Evolutionary conservation across 1,140 invertebrate species (phyloP).

Genomic region (Telenomus remus): DNA sequence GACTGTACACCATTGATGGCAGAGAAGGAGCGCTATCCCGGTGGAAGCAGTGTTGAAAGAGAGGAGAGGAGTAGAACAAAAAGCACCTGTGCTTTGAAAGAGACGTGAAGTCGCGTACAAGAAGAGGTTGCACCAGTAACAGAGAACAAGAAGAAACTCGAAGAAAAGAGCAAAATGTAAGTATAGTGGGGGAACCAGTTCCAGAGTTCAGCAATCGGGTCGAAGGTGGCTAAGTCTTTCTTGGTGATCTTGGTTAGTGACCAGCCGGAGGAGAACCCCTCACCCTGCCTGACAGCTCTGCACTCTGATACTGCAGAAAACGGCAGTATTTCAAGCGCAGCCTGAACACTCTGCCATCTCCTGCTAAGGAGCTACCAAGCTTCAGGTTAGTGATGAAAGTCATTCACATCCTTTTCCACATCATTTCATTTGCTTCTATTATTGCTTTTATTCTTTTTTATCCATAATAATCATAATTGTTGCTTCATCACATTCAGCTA

Average conservation of each 20-base stretch:
- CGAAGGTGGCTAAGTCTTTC: constrained; percentile 59
- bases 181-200: constrained; percentile 57
- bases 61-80: constrained; percentile 9
- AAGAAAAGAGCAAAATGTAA: constrained; percentile 42
- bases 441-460: not conserved
- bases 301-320: constrained; percentile 38
- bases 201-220: constrained; percentile 60
- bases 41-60: not conserved
- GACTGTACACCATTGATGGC: not conserved
- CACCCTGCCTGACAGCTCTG: constrained; percentile 34
- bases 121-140: constrained; percentile 45
- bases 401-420: constrained; percentile 8
- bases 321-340: constrained; percentile 54
- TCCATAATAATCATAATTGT: not conserved
- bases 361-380: constrained; percentile 35
- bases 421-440: not conserved
- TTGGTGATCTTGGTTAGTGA: constrained; percentile 58
- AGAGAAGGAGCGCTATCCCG: not conserved
- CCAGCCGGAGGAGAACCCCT: constrained; percentile 53
- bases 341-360: constrained; percentile 32
- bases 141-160: constrained; percentile 48
- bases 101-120: constrained; percentile 27
- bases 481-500: too few relatives aligned
- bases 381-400: constrained; percentile 48
- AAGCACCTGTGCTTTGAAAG: constrained; percentile 24